Base-by-base conservation (phyloP, 2,888 invertebrate genomes). In the Caenorhabditis sp. region DNA sequence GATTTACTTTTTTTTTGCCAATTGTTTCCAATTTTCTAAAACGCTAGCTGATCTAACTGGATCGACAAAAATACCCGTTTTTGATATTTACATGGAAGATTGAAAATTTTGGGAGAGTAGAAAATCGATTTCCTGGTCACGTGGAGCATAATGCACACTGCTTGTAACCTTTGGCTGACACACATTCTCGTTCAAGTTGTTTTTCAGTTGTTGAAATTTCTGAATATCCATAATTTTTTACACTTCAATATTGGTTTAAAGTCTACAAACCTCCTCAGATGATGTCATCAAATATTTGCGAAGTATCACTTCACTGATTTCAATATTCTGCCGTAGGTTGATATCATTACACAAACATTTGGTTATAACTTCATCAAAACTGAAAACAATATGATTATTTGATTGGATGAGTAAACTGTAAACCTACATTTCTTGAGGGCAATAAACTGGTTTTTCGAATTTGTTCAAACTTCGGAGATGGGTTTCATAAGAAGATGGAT, bases 341-440 rank as follows among this genome's bases (percentile, higher is more conserved):
- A 19, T 1, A 37, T 69, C 57, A 2, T n/a, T 36, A 19, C 54
- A 37, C 23, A 70, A 24, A 49, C 66, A 70, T 4, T 49, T 14
- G 10, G 14, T n/a, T 5, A 69, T 66, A 4, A 69, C 8, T 0
- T 55, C 3, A 17, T 65, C 61, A 23, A 58, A 62, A 55, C 69
- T 69, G 12, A 37, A 64, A 62, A 3, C 3, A 14, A 14, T 17
- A 14, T 31, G 10, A 4, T 6, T 31, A 6, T 14, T 17, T 31
- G 17, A 5, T 26, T 10, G 1, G 10, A 24, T 3, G 17, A 14
- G 3, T 26, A 19, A 10, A 23, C 2, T n/a, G 27, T 26, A 26
- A 17, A 26, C 65, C 55, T 23, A 66, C 66, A 66, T 60, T 6
- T 10, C 6, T 1, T 26, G 14, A 17, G 66, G 66, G 26, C 66